These are phyloP conservation scores for Strigamia transsilvanica DNA, from an alignment of 2,888 invertebrate species.

Conservation along the genomic window DNA sequence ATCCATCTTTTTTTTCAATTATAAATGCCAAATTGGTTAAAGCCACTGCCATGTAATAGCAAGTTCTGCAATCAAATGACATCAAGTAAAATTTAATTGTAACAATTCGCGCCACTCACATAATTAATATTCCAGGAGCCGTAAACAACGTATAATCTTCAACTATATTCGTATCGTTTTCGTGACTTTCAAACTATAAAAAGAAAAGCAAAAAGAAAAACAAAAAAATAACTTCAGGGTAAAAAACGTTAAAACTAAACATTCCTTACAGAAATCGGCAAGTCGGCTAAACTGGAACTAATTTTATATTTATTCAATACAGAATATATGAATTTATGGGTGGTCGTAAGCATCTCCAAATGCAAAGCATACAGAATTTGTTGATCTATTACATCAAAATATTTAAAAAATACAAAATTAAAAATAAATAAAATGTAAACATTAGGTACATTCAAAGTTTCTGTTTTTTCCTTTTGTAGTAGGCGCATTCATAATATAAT, in stretches of 20 bases:
- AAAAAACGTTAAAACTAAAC: neutral
- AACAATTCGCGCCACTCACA: neutral
- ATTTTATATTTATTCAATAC: constrained; percentile 77
- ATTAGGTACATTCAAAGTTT: no score
- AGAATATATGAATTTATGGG: constrained; percentile 81
- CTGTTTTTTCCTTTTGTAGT: no score
- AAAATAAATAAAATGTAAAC: no score
- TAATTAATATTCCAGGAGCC: constrained; percentile 81
- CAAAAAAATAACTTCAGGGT: neutral
- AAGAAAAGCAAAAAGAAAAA: no score
- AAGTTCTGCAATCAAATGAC: constrained; percentile 50
- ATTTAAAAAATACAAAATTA: no score
- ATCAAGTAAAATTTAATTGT: neutral
- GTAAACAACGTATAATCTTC: constrained; percentile 89
- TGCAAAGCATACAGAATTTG: constrained; percentile 91
- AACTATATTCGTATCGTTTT: constrained; percentile 68
- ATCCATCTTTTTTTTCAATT: constrained; percentile 88
- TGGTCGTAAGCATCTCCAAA: constrained; percentile 83
- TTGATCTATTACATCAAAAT: constrained; percentile 88
- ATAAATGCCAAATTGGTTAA: constrained; percentile 90
- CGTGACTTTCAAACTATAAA: constrained; percentile 55
- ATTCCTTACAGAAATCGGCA: constrained; percentile 63
- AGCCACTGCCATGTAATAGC: constrained; percentile 86
- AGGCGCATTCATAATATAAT: no score
- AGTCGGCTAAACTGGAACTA: constrained; percentile 79